phyloP scores from a whole-genome alignment of 2,797 vertebrate species.

The Craterocephalus amniculus region DNA sequence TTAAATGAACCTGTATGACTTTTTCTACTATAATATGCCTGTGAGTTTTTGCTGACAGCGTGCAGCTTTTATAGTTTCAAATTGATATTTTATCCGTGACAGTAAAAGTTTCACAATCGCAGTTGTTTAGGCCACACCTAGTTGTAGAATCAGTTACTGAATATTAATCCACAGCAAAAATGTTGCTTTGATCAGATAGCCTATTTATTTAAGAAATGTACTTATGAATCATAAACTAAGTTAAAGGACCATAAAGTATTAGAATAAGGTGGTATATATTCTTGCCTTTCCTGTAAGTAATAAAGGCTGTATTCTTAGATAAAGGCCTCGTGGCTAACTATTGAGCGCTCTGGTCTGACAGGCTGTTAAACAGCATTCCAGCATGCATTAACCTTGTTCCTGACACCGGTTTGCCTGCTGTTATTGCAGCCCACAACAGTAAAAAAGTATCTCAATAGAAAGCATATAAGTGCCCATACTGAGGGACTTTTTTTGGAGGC shows the following conservation, averaged over 20 bases:
- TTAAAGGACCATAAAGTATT: background rate
- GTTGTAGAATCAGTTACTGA: background rate
- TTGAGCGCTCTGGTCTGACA: constrained; percentile 48
- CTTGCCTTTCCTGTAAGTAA: constrained; percentile 32
- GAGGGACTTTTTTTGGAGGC: constrained; percentile 53
- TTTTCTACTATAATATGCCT: no score
- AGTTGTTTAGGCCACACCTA: background rate
- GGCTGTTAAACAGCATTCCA: constrained; percentile 74
- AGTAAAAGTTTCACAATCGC: background rate
- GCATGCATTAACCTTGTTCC: constrained; percentile 52
- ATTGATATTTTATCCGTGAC: background rate
- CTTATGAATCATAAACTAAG: background rate
- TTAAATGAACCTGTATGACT: background rate
- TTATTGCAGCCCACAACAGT: constrained; percentile 61
- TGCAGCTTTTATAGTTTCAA: background rate
- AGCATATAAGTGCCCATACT: constrained; percentile 45
- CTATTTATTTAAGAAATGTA: background rate
- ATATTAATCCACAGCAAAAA: background rate
- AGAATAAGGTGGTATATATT: constrained; percentile 2
- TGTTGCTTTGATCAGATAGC: background rate
- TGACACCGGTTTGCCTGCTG: constrained; percentile 61
- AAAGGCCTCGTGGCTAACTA: constrained; percentile 42
- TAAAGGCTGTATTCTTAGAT: constrained; percentile 19
- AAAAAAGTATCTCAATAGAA: constrained; percentile 59
- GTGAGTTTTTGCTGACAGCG: background rate